phyloP scores from a whole-genome alignment of 2,888 invertebrate species.

The Scotopteryx bipunctaria region DNA sequence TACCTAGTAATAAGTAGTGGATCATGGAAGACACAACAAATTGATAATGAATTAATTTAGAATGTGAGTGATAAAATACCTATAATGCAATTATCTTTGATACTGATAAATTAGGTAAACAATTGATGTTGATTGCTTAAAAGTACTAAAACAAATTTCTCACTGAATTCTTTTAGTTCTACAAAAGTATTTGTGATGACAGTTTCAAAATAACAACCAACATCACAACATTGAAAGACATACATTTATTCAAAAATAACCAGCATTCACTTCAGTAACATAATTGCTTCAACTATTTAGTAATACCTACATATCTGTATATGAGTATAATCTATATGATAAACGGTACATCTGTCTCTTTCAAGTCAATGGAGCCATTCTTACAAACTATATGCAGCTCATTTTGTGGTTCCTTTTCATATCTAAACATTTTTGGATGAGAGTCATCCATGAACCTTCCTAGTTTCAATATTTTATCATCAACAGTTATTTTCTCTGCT shows the following conservation, averaged over 20 bases:
- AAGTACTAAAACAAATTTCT: no score
- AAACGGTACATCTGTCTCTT: conserved; percentile 71
- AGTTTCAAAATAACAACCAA: conserved; percentile 20
- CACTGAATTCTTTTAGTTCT: no score
- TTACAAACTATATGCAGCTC: conserved; percentile 79
- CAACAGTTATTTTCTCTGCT: conserved; percentile 76
- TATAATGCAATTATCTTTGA: background rate
- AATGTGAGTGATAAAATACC: conserved; percentile 22
- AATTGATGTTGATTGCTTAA: no score
- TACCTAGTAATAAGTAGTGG: conserved; percentile 42
- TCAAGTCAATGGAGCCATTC: conserved; percentile 78
- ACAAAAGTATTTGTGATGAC: conserved; percentile 15
- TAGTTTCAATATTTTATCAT: conserved; percentile 71
- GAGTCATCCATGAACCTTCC: conserved; percentile 78
- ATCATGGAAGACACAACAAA: conserved; percentile 57
- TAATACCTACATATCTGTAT: conserved; percentile 18
- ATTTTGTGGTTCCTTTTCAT: conserved; percentile 68
- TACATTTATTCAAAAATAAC: conserved; percentile 35
- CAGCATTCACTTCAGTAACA: conserved; percentile 34
- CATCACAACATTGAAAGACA: conserved; percentile 26
- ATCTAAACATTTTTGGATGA: conserved; percentile 74
- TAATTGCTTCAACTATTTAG: conserved; percentile 10
- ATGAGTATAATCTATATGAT: conserved; percentile 47
- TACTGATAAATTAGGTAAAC: conserved; percentile 8
- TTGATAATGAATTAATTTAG: conserved; percentile 33